phyloP scores from a whole-genome alignment of 2,113 vertebrate genomes.

The Poeciliopsis turrubarensis region DNA sequence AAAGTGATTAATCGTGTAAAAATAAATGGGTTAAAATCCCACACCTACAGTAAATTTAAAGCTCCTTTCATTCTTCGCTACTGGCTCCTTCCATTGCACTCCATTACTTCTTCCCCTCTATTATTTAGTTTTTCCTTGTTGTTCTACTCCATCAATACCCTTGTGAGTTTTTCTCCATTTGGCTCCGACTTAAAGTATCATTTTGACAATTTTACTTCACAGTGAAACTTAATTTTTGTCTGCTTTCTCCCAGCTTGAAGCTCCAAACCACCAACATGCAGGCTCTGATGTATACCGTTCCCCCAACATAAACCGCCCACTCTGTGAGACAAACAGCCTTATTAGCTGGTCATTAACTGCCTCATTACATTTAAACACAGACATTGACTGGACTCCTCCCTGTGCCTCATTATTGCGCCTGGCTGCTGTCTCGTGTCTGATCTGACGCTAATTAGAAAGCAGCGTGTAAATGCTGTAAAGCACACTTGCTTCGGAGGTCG shows the following conservation, averaged over 20 bases:
- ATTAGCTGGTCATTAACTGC: conserved; percentile 76
- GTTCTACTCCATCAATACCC: too few relatives aligned
- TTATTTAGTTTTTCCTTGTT: too few relatives aligned
- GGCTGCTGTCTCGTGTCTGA: conserved; percentile 64
- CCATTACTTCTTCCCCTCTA: too few relatives aligned
- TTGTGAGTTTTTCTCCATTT: neutral
- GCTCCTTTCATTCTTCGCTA: too few relatives aligned
- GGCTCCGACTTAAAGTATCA: neutral
- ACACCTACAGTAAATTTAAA: too few relatives aligned
- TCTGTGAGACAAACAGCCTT: conserved; percentile 67
- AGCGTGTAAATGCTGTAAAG: conserved; percentile 63
- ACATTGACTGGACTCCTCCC: conserved; percentile 56
- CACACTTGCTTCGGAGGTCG: conserved; percentile 66
- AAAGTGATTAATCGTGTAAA: too few relatives aligned
- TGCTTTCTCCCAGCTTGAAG: neutral
- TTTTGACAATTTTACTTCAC: neutral
- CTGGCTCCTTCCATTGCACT: too few relatives aligned
- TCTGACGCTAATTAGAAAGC: conserved; percentile 74
- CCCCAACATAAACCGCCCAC: conserved; percentile 21
- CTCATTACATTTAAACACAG: conserved; percentile 75
- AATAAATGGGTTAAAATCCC: too few relatives aligned
- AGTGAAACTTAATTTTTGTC: conserved; percentile 8
- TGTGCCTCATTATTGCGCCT: conserved; percentile 63
- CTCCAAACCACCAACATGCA: neutral
- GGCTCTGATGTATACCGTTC: conserved; percentile 28